Conservation (phyloP, 1,140 invertebrate species). For the Tetragnatha versicolor region DNA sequence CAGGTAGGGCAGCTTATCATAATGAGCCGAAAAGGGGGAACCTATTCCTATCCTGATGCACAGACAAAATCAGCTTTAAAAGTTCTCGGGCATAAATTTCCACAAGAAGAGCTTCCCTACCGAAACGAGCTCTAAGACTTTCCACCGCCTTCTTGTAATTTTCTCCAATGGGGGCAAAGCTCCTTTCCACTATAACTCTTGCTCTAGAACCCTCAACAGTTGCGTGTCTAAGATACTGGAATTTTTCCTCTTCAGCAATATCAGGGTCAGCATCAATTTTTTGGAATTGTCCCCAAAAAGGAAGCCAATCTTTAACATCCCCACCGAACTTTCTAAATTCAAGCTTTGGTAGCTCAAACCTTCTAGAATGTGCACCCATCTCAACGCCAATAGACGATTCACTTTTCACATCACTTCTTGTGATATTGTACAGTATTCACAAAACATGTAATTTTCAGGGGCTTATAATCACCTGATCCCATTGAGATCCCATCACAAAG, state of each 20-base stretch:
- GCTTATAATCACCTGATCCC: too few relatives aligned
- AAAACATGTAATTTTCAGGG: too few relatives aligned
- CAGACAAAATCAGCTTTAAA: neutral
- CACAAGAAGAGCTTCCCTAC: constrained; percentile 42
- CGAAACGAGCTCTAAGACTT: constrained; percentile 53
- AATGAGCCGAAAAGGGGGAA: constrained; percentile 1
- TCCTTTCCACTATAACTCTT: constrained; percentile 55
- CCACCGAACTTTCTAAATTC: constrained; percentile 60
- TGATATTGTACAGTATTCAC: too few relatives aligned
- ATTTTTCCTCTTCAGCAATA: constrained; percentile 59
- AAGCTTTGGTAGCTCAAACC: constrained; percentile 56
- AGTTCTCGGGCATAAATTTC: constrained; percentile 57
- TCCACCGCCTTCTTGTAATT: constrained; percentile 57
- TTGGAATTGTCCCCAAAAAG: constrained; percentile 60
- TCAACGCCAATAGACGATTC: too few relatives aligned
- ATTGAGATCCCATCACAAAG: too few relatives aligned
- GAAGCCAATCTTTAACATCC: constrained; percentile 59
- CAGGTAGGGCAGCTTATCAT: constrained; percentile 59
- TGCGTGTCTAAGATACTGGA: constrained; percentile 58
- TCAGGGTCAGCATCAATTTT: constrained; percentile 59
- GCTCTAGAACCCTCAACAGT: constrained; percentile 19
- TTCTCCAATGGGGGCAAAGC: constrained; percentile 34
- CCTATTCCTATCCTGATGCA: too few relatives aligned
- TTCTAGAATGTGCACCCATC: too few relatives aligned
- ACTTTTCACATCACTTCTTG: too few relatives aligned